phyloP scores from a whole-genome alignment of 2,888 invertebrate genomes.

The Macroteleia sp. region DNA sequence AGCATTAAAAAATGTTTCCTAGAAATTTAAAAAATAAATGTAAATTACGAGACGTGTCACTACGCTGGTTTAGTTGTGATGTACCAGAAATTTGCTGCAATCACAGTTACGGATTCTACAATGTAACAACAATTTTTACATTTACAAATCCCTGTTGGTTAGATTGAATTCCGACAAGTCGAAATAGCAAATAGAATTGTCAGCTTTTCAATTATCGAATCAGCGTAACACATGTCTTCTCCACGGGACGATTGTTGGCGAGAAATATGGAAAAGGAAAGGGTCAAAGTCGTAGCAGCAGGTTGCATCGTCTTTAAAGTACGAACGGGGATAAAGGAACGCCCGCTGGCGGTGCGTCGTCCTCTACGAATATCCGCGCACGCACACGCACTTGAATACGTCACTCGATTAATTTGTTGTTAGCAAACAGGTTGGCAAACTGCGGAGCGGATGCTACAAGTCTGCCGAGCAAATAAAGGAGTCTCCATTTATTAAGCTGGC shows the following conservation, averaged over 20 bases:
- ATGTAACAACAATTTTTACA: too few species aligned
- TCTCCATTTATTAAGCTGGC: conserved; percentile 82
- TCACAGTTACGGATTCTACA: too few species aligned
- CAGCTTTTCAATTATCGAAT: conserved; percentile 54
- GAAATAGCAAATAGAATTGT: conserved; percentile 30
- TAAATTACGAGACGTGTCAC: too few species aligned
- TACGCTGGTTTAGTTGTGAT: too few species aligned
- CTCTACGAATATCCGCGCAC: conserved; percentile 59
- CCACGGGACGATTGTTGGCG: conserved; percentile 54
- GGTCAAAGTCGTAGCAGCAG: conserved; percentile 70
- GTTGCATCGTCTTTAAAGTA: conserved; percentile 67
- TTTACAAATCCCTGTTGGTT: too few species aligned
- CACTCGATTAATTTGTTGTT: conserved; percentile 83
- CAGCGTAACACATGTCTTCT: conserved; percentile 52
- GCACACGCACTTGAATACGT: conserved; percentile 72
- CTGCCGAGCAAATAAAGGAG: conserved; percentile 79
- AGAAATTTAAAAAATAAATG: too few species aligned
- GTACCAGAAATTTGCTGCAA: too few species aligned
- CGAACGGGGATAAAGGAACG: conserved; percentile 73
- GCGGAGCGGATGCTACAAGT: conserved; percentile 78
- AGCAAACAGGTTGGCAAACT: conserved; percentile 82
- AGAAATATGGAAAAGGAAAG: conserved; percentile 61
- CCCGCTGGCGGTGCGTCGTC: conserved; percentile 70
- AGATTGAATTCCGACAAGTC: conserved; percentile 10
- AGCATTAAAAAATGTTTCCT: too few species aligned